A percentile compares a stretch with the other conserved stretches of the same genome.
phyloP scores from a whole-genome alignment of 2,113 vertebrate species.

The Tyrannus savana region DNA sequence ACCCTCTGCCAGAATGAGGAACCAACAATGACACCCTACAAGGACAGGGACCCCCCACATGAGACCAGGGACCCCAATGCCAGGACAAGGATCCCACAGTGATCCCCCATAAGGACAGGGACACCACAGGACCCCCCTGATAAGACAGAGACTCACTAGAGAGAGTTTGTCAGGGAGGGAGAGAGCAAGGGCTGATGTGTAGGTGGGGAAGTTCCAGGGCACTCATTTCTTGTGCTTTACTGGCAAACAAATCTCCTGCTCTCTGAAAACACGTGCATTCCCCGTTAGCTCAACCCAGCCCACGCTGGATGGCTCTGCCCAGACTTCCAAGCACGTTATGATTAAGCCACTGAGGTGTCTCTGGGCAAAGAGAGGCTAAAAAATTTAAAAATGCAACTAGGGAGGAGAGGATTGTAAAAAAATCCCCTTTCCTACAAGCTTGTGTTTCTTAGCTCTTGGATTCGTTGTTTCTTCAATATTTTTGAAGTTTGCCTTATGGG shows the following conservation, averaged over 20 bases:
- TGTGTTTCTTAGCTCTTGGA: neutral
- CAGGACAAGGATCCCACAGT: neutral
- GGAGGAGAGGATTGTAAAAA: neutral
- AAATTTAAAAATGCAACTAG: neutral
- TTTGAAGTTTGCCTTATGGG: neutral
- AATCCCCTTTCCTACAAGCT: neutral
- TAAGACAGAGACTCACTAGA: no score
- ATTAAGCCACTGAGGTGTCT: slow-evolving; percentile 6
- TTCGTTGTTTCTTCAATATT: neutral
- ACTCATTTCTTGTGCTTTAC: neutral
- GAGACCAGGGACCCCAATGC: neutral
- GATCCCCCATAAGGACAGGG: neutral
- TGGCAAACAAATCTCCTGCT: neutral
- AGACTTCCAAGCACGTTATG: neutral
- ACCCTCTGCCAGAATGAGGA: neutral
- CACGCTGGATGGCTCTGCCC: neutral
- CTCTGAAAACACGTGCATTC: neutral
- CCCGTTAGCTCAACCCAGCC: neutral
- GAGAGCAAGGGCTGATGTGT: neutral
- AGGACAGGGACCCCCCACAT: neutral
- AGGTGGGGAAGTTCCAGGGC: slow-evolving; percentile 61
- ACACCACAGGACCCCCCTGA: neutral
- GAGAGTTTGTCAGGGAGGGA: neutral
- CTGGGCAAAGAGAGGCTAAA: neutral
- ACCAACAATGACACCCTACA: neutral